Evolutionary conservation across 2,113 vertebrate genomes (phyloP), one percentile per base, ranked within the genome.

Genomic region (Cyphomyrus plagiostoma): DNA sequence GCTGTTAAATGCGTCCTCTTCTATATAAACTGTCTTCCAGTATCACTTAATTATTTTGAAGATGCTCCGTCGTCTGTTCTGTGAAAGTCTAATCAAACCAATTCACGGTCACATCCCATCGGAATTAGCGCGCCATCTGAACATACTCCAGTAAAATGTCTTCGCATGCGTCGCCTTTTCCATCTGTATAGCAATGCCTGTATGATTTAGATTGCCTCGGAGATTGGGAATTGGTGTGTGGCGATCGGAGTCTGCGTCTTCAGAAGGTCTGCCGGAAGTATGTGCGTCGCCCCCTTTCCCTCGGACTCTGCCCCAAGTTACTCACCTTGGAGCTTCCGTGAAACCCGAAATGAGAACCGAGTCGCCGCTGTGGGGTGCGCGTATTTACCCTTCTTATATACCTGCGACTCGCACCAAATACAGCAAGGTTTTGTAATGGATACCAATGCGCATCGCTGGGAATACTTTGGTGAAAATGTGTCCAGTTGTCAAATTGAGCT

Each of bases 251-350:
- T 23, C 48, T 74, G 88, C 15, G 21, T 77, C 49, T 46, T 88
- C 42, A 70, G 80, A 45, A 46, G 42, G 39, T 84, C 39, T 35
- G 74, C 87, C 86, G 35, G 88, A 49, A 74, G 88, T 13, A 74
- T 74, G 42, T 35, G 56, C 53, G n/a, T 53, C 30, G 49, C 46
- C 85, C 49, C 86, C 30, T 62, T n/a, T 3, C 56, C 11, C 42
- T 70, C 39, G 89, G 15, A 15, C 50, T 83, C 85, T 86, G 35
- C 45, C 85, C 13, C n/a, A 30, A 19, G 86, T 52, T 48, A 96
- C 95, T 96, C 95, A 96, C 95, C 95, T 96, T 94, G 94, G 93
- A 19, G 92, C 92, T 96, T 94, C 94, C 95, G 95, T 96, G 95
- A 95, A 95, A 96, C 92, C 94, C 88, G 94, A 93, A 93, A 52